Base-by-base conservation (phyloP, 1,140 invertebrate genomes). In the Elymnias hypermnestra region DNA sequence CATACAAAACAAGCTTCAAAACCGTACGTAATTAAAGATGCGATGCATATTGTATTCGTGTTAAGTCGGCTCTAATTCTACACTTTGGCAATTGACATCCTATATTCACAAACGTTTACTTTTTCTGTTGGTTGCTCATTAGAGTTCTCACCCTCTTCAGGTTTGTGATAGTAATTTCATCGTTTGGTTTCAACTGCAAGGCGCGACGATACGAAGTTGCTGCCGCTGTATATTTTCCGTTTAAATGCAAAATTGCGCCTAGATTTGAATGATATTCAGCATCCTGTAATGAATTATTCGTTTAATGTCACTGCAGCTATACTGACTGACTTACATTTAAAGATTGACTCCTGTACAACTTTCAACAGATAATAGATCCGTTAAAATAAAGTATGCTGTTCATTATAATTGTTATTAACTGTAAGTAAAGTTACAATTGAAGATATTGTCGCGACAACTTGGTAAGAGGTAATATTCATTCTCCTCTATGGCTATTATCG, bases 181-280 rank as follows among this genome's bases (percentile, higher is more conserved):
- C 95, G 40, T 93, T 91, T 0, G 96, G 96, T 63, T 95, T 92
- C 3, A 98, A 84, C 48, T 90, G 86, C 25, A 98, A 86, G 0
- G 96, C 96, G 63, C 92, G 89, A 44, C 93, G 86, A 78, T 98
- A 98, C 38, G 93, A 93, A 4, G 89, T 82, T 14, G 94, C 94
- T 0, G 97, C 97, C 69, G 97, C 94, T 8, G 87, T 83, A 46
- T 95, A 93, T 86, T 97, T 96, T 5, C 94, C 94, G 74, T 97
- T 96, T 33, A 97, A 86, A 84, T 98, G 96, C 13, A 97, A 87
- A 70, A 98, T 98, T 26, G 96, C 96, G 9, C 96, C 97, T 19
- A 98, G 85, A 79, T 98, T 98, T 64, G 96, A 96, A 77, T 97
- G 95, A 40, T 94, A 94, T 43, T 94, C 90, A 0, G 95, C 92